Percentiles rank a stretch among this genome's conserved stretches.
Evolutionary conservation across 2,113 vertebrate species (phyloP).

Genomic region (Poeciliopsis retropinna): DNA sequence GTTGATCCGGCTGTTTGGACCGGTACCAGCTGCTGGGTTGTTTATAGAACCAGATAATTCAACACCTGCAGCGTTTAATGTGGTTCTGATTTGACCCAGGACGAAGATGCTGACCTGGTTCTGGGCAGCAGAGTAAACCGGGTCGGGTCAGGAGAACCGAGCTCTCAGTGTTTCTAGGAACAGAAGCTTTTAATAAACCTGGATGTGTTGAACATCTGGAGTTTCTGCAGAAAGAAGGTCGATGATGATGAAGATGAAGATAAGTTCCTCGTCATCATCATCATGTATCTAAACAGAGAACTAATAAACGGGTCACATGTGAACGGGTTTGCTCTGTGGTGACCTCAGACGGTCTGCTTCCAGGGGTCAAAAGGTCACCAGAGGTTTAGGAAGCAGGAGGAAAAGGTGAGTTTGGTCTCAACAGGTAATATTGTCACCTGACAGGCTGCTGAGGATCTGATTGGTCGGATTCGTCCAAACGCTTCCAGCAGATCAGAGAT

Average conservation of each 20-base stretch:
- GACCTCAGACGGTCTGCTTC: no score
- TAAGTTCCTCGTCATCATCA: no score
- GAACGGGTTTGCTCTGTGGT: no score
- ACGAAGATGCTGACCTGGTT: not conserved
- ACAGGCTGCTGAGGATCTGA: not conserved
- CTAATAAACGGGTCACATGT: no score
- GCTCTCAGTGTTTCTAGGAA: not conserved
- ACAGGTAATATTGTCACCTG: not conserved
- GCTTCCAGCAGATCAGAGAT: no score
- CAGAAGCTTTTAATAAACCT: not conserved
- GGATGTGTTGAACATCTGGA: no score
- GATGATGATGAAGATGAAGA: no score
- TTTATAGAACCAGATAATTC: not conserved
- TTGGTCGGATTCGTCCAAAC: not conserved
- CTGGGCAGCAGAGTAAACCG: not conserved
- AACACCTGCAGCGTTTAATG: not conserved
- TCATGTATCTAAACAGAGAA: no score
- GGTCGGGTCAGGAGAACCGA: not conserved
- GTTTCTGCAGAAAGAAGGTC: not conserved
- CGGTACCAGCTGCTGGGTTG: not conserved
- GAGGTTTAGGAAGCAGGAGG: not conserved
- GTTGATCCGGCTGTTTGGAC: not conserved
- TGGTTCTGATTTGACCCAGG: not conserved
- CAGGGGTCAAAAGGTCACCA: not conserved
- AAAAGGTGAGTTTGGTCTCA: not conserved